These are phyloP conservation scores for Montifringilla adamsi DNA, from an alignment of 2,113 vertebrate species.

Conservation along the genomic window DNA sequence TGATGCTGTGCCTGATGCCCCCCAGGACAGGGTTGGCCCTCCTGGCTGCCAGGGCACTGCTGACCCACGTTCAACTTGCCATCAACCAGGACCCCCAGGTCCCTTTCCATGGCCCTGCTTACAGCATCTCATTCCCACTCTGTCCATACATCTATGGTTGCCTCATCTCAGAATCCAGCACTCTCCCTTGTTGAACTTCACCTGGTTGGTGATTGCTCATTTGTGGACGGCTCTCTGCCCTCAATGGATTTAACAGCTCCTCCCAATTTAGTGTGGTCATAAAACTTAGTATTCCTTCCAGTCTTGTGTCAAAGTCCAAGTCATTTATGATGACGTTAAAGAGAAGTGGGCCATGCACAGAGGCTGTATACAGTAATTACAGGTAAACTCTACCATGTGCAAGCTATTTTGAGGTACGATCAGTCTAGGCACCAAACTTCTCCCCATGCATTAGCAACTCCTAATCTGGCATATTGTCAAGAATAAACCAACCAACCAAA, in stretches of 20 bases:
- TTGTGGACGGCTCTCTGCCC: neutral
- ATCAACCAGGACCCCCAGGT: rapidly evolving
- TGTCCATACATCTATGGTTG: neutral
- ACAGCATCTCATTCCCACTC: neutral
- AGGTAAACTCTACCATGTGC: neutral
- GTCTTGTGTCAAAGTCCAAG: neutral
- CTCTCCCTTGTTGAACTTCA: neutral
- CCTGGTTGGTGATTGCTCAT: neutral
- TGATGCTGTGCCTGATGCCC: rapidly evolving
- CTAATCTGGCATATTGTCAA: neutral
- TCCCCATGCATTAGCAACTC: neutral
- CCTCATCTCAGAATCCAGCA: neutral
- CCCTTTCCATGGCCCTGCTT: neutral
- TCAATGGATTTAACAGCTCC: neutral
- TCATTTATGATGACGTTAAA: neutral
- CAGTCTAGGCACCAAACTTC: neutral
- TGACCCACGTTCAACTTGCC: rapidly evolving
- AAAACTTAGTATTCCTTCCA: neutral
- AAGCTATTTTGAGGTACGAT: neutral
- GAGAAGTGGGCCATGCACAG: neutral
- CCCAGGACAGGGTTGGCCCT: rapidly evolving
- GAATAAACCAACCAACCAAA: neutral
- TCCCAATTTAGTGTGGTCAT: neutral
- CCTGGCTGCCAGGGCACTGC: neutral
- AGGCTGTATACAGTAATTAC: neutral